These are phyloP conservation scores for Tarsius wallacei DNA, from an alignment of 2,797 vertebrate genomes.

Conservation along the genomic window DNA sequence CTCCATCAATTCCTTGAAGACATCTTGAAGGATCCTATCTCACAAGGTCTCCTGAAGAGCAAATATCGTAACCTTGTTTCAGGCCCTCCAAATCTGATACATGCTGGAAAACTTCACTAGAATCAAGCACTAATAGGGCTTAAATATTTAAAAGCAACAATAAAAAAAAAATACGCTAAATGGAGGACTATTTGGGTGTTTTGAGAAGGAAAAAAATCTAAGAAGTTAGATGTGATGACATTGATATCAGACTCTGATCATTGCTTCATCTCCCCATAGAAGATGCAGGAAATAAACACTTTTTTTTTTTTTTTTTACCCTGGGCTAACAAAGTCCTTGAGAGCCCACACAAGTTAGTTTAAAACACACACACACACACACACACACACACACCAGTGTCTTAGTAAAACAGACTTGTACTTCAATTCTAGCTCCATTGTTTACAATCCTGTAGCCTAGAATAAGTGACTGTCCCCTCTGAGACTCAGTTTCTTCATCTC, in stretches of 20 bases:
- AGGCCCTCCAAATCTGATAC: neutral
- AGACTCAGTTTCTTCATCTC: too few relatives aligned
- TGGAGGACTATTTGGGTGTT: neutral
- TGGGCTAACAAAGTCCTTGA: neutral
- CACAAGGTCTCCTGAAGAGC: neutral
- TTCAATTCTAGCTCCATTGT: neutral
- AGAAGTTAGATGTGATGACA: neutral
- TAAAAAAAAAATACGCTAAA: neutral
- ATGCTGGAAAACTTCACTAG: neutral
- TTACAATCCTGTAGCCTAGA: neutral
- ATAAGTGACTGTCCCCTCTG: neutral
- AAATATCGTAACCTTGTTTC: neutral
- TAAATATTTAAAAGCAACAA: slow-evolving; percentile 14
- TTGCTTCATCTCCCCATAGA: neutral
- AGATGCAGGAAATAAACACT: neutral
- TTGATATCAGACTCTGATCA: neutral
- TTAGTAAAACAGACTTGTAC: neutral
- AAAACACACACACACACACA: neutral
- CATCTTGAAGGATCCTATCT: neutral
- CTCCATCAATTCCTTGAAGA: neutral
- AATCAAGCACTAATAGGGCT: neutral
- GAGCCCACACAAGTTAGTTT: neutral
- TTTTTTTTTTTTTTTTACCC: neutral
- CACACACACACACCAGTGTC: neutral
- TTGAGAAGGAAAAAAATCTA: neutral